Percentiles rank a stretch among this genome's conserved stretches.
These are phyloP conservation scores for Podarcis raffonei DNA, from an alignment of 2,113 vertebrate genomes.

Conservation along the genomic window DNA sequence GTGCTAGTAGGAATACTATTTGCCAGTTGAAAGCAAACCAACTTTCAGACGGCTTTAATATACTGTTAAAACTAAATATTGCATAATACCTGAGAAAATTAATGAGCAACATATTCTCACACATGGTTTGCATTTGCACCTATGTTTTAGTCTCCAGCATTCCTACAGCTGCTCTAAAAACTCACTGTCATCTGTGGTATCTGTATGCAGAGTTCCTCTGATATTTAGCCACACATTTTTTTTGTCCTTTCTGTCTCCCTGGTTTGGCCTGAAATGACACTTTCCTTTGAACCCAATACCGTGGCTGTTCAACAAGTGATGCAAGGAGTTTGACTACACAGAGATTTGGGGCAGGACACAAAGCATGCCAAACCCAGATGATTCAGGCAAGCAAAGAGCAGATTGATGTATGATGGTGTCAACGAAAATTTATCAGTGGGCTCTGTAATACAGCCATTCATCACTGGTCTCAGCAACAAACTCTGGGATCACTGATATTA, in stretches of 20 bases:
- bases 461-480: background rate
- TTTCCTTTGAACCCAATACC: background rate
- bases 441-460: background rate
- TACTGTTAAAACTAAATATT: conserved; percentile 19
- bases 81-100: background rate
- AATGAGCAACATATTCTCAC: background rate
- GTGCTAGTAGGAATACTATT: conserved; percentile 52
- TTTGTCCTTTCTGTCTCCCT: no score
- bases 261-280: background rate
- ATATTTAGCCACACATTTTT: background rate
- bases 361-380: background rate
- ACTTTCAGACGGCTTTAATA: background rate
- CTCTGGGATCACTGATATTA: background rate
- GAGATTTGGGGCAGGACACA: background rate
- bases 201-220: background rate
- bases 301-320: background rate
- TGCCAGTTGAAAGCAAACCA: conserved; percentile 43
- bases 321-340: background rate
- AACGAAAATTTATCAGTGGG: background rate
- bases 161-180: background rate
- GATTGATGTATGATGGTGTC: background rate
- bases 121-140: background rate
- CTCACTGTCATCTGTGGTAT: background rate
- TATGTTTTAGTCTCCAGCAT: background rate
- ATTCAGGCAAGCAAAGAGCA: background rate